Conservation (phyloP, 1,140 invertebrate species). For the Lerema accius region DNA sequence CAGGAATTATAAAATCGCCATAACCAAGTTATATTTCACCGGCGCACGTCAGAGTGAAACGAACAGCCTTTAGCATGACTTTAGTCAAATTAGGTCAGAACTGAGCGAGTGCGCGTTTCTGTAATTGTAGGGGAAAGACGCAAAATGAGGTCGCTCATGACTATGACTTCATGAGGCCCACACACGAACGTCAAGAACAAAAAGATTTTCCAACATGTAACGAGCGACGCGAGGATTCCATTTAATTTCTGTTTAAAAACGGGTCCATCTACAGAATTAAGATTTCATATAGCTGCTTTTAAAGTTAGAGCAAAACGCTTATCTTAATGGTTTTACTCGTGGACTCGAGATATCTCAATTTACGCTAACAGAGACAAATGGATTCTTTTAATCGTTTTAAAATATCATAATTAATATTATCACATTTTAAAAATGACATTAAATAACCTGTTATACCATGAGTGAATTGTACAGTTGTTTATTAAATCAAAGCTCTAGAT, state of each 20-base stretch:
- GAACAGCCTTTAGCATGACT: conserved; percentile 34
- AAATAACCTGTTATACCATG: too few species aligned
- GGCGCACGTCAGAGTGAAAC: neutral
- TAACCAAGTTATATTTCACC: conserved; percentile 7
- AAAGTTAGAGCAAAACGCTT: conserved; percentile 3
- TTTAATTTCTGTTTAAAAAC: conserved; percentile 14
- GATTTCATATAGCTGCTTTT: conserved; percentile 9
- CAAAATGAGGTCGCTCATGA: conserved; percentile 50
- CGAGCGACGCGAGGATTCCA: conserved; percentile 17
- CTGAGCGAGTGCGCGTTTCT: conserved; percentile 37
- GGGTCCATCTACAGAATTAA: conserved; percentile 8
- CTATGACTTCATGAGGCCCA: conserved; percentile 28
- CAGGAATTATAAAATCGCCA: conserved; percentile 9
- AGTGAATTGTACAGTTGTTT: too few species aligned
- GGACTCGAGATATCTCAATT: neutral
- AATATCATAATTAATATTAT: neutral
- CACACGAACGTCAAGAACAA: conserved; percentile 36
- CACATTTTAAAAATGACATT: too few species aligned
- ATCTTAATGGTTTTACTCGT: neutral
- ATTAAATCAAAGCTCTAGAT: too few species aligned
- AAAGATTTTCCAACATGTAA: conserved; percentile 31
- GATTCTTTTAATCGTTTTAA: neutral
- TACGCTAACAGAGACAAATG: neutral
- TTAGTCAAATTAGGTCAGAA: conserved; percentile 52
- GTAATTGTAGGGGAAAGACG: conserved; percentile 43